phyloP scores from a whole-genome alignment of 2,797 vertebrate species.

The Numenius phaeopus region DNA sequence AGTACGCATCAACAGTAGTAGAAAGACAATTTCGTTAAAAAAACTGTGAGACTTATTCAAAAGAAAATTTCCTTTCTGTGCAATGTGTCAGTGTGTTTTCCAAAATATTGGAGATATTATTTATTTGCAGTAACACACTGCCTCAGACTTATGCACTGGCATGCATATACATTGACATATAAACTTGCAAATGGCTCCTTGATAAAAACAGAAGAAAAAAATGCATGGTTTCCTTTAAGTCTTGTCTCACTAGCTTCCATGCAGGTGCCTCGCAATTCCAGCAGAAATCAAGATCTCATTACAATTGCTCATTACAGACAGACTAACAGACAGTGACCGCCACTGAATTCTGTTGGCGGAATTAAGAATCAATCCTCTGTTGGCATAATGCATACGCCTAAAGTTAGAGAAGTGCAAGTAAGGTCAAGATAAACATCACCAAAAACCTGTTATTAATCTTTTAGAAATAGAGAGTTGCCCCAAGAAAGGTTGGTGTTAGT shows the following conservation, averaged over 20 bases:
- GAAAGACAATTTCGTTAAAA: background rate
- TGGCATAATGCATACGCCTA: background rate
- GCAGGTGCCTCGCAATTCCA: background rate
- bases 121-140: background rate
- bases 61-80: background rate
- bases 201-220: background rate
- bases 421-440: background rate
- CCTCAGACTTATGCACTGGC: background rate
- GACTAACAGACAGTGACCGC: background rate
- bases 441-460: background rate
- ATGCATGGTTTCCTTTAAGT: background rate
- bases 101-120: background rate
- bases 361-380: background rate
- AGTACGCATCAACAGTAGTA: background rate
- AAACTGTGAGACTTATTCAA: rapidly evolving
- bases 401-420: background rate
- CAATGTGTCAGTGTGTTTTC: background rate
- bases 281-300: background rate
- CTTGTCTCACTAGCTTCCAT: background rate
- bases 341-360: background rate
- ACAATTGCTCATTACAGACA: background rate
- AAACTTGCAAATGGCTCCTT: background rate
- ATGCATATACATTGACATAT: background rate
- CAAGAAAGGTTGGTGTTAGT: background rate
- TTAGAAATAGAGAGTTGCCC: background rate